Conservation (phyloP, 2,888 invertebrate genomes). For the Myathropa florea region DNA sequence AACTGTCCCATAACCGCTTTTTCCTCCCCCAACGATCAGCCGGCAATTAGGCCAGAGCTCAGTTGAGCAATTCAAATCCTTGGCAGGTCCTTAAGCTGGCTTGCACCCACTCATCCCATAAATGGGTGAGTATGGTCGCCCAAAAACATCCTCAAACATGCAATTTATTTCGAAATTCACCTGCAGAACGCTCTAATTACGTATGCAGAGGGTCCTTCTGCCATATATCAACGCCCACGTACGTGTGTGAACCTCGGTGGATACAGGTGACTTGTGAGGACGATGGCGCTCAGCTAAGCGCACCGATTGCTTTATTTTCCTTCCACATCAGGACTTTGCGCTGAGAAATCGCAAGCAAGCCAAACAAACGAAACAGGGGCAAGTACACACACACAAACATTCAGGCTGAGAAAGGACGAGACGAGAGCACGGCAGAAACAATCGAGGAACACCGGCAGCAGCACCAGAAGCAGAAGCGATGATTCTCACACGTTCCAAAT, state of each 20-base stretch:
- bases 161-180: conserved; percentile 34
- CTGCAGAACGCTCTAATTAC: conserved; percentile 41
- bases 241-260: not conserved
- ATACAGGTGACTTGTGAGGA: conserved; percentile 26
- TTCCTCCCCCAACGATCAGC: not conserved
- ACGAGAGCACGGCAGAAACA: not conserved
- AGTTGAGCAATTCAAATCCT: not conserved
- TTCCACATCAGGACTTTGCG: conserved; percentile 18
- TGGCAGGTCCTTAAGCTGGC: not conserved
- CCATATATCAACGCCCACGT: conserved; percentile 36
- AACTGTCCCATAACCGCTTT: too few relatives aligned
- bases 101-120: too few relatives aligned
- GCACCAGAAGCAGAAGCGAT: not conserved
- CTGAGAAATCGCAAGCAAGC: conserved; percentile 38
- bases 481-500: conserved; percentile 15
- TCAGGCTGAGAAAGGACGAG: too few relatives aligned
- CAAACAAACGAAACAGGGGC: too few relatives aligned
- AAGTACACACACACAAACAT: not conserved
- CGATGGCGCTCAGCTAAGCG: conserved; percentile 31
- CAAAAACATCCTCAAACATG: conserved; percentile 13
- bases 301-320: conserved; percentile 54
- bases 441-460: not conserved
- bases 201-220: conserved; percentile 33
- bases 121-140: not conserved
- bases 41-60: not conserved